A percentile compares a stretch with the other conserved stretches of the same genome.
Conservation (phyloP, 2,113 vertebrate genomes). For the Ceyx melanurus region DNA sequence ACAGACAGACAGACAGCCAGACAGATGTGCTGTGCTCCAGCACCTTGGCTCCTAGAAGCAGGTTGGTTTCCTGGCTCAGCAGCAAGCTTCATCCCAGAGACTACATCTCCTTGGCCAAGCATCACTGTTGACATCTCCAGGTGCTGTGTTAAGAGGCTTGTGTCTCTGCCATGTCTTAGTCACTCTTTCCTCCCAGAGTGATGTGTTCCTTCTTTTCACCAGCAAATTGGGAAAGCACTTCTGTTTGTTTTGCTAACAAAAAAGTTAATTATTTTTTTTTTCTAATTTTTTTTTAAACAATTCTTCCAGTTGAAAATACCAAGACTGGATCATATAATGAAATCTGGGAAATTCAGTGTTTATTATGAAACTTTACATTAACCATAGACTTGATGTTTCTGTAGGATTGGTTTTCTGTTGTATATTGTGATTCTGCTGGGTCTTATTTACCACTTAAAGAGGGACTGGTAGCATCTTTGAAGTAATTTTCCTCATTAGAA, state of each 20-base stretch:
- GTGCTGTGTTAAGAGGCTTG: accelerated
- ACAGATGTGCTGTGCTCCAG: background rate
- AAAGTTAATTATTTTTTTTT: background rate
- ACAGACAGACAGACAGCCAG: no score
- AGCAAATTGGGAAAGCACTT: background rate
- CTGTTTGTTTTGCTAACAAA: background rate
- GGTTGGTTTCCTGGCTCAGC: background rate
- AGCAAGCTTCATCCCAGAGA: background rate
- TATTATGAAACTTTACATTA: background rate
- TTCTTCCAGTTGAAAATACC: background rate
- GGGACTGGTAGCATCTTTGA: background rate
- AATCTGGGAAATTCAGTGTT: background rate
- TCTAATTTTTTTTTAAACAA: background rate
- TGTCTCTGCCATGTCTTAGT: background rate
- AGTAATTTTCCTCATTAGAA: background rate
- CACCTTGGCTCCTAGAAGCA: background rate
- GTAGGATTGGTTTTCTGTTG: background rate
- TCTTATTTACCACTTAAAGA: background rate
- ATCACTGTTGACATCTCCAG: background rate
- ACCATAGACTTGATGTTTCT: background rate
- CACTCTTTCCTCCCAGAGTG: background rate
- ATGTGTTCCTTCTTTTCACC: background rate
- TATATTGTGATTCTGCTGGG: background rate
- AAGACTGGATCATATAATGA: accelerated
- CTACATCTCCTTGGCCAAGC: accelerated